These are phyloP conservation scores for Hemibates koningsi DNA, from an alignment of 2,113 vertebrate genomes.

Conservation along the genomic window DNA sequence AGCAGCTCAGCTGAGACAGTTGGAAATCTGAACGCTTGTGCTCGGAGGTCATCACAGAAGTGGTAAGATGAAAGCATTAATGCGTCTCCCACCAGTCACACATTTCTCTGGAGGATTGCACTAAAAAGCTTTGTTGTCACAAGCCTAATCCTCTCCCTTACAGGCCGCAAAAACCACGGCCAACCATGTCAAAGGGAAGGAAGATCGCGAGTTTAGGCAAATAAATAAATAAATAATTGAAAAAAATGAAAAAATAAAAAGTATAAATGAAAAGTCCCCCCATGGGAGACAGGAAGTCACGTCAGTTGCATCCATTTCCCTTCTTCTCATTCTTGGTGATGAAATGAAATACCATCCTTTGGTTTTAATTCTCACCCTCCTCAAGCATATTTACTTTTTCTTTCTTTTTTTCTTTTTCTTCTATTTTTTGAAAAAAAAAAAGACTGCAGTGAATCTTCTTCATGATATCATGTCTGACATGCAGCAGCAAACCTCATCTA, in stretches of 20 bases:
- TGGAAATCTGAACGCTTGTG: background rate
- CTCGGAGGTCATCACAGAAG: background rate
- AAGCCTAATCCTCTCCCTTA: background rate
- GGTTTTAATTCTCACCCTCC: background rate
- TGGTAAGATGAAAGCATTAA: background rate
- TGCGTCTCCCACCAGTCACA: background rate
- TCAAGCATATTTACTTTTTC: background rate
- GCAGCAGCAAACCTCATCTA: background rate
- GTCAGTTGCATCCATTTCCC: background rate
- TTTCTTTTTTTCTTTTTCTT: background rate
- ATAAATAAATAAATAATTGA: background rate
- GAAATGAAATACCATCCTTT: slow-evolving; percentile 3
- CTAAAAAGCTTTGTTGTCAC: background rate
- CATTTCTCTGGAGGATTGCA: background rate
- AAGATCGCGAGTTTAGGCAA: background rate
- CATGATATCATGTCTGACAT: background rate
- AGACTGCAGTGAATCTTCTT: background rate
- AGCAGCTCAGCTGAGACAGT: background rate
- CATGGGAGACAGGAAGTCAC: background rate
- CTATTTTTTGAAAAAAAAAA: background rate
- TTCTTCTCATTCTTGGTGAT: background rate
- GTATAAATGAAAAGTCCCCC: background rate
- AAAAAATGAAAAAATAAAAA: background rate
- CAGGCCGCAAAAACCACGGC: background rate
- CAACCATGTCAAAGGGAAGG: background rate